Conservation (phyloP, 2,797 vertebrate species). For the Xerus rutilus region DNA sequence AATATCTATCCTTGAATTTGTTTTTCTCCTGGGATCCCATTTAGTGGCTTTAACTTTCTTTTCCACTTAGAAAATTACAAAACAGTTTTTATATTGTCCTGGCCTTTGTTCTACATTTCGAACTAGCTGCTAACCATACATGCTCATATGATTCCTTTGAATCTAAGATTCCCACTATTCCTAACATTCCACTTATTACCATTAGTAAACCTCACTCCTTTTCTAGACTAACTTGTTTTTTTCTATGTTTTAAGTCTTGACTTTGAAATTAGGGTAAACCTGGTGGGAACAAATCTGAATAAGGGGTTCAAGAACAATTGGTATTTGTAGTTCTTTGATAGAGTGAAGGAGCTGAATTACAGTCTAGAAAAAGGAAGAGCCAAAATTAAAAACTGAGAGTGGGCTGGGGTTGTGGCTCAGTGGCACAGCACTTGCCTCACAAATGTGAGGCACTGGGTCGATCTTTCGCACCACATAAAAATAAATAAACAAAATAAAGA, state of each 20-base stretch:
- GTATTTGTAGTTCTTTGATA: background rate
- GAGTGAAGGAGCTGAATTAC: background rate
- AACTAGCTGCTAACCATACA: slow-evolving; percentile 61
- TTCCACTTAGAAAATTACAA: slow-evolving; percentile 42
- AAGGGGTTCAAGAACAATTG: slow-evolving; percentile 30
- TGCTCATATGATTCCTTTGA: background rate
- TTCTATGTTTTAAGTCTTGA: slow-evolving; percentile 30
- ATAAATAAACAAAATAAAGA: too few species aligned
- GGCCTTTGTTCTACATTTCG: background rate
- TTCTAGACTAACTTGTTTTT: slow-evolving; percentile 58
- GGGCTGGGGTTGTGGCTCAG: too few species aligned
- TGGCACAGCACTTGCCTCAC: too few species aligned
- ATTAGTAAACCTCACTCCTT: slow-evolving; percentile 13
- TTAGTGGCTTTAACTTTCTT: slow-evolving; percentile 52
- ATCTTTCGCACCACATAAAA: too few species aligned
- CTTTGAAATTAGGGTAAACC: slow-evolving; percentile 12
- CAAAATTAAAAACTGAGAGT: background rate
- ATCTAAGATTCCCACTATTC: background rate
- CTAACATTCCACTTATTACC: slow-evolving; percentile 21
- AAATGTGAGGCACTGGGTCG: too few species aligned
- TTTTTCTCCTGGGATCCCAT: slow-evolving; percentile 42
- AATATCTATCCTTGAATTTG: slow-evolving; percentile 29
- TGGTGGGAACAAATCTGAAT: background rate
- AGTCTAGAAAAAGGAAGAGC: background rate
- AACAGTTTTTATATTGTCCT: slow-evolving; percentile 46